Percentiles rank a stretch among this genome's conserved stretches.
These are phyloP conservation scores for Cephus runcator DNA, from an alignment of 2,888 invertebrate species.

Conservation along the genomic window DNA sequence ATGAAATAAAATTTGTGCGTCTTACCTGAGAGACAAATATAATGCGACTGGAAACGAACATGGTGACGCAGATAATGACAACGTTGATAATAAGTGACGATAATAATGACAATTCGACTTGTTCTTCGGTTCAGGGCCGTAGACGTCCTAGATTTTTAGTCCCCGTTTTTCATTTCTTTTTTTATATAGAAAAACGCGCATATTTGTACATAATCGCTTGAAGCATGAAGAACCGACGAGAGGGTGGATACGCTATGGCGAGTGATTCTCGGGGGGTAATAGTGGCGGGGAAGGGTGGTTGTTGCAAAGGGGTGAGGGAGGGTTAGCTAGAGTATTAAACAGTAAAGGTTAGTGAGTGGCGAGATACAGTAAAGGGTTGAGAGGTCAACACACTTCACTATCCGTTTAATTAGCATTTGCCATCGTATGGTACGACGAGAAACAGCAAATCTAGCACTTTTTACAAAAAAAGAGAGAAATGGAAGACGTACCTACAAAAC, in stretches of 20 bases:
- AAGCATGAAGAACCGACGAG: not conserved
- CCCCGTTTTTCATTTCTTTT: constrained; percentile 3
- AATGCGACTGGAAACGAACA: not conserved
- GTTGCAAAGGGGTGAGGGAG: not conserved
- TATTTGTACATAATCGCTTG: not conserved
- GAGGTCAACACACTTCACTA: not conserved
- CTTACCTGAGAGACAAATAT: not conserved
- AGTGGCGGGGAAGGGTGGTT: too few relatives aligned
- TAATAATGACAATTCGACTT: constrained; percentile 10
- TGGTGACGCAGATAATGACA: not conserved
- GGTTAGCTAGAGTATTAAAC: not conserved
- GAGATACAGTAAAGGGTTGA: not conserved
- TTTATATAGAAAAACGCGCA: not conserved
- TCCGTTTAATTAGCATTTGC: too few relatives aligned
- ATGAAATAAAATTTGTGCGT: not conserved
- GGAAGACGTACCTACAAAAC: not conserved
- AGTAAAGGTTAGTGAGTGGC: not conserved
- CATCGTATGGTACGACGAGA: not conserved
- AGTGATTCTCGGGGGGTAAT: not conserved
- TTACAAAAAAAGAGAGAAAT: not conserved
- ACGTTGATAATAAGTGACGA: constrained; percentile 17
- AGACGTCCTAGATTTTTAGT: constrained; percentile 6
- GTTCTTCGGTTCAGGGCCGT: not conserved
- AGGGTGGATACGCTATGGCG: not conserved
- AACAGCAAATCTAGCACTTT: not conserved